Percentiles rank a stretch among this genome's conserved stretches.
Evolutionary conservation across 2,888 invertebrate species (phyloP).

Genomic region (Coenonympha glycerion): DNA sequence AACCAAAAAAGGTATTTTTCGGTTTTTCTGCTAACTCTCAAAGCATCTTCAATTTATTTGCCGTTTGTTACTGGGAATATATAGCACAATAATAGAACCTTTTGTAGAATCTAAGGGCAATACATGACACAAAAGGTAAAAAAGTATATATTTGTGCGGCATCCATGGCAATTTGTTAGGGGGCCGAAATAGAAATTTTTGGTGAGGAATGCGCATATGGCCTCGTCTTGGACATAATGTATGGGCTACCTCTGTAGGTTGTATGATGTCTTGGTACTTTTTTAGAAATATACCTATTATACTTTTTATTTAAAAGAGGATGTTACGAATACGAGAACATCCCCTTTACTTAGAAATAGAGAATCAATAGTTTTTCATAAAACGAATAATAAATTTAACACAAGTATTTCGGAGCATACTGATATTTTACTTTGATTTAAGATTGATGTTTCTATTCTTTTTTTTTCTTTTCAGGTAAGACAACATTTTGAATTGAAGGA

Average conservation of each 20-base stretch:
- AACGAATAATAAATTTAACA: no score
- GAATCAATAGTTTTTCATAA: no score
- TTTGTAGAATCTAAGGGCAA: conserved; percentile 11
- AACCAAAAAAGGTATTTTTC: not conserved
- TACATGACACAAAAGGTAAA: conserved; percentile 12
- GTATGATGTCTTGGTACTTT: conserved; percentile 4
- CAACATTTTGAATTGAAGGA: conserved; percentile 7
- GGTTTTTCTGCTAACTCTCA: conserved; percentile 7
- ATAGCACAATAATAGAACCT: conserved; percentile 11
- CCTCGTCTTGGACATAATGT: not conserved
- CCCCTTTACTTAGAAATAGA: no score
- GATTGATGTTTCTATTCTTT: not conserved
- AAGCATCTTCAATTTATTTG: conserved; percentile 14
- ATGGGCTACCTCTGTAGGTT: not conserved
- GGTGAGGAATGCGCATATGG: conserved; percentile 3
- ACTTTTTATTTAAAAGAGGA: not conserved
- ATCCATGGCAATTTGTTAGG: conserved; percentile 16
- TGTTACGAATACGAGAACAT: no score
- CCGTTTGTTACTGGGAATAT: conserved; percentile 12
- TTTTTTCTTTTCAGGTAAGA: conserved; percentile 16
- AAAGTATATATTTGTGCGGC: conserved; percentile 12
- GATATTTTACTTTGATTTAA: no score
- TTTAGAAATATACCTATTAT: not conserved
- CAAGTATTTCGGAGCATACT: no score
- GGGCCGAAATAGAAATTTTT: conserved; percentile 6